phyloP scores from a whole-genome alignment of 2,888 invertebrate genomes.

The Thymelicus acteon region DNA sequence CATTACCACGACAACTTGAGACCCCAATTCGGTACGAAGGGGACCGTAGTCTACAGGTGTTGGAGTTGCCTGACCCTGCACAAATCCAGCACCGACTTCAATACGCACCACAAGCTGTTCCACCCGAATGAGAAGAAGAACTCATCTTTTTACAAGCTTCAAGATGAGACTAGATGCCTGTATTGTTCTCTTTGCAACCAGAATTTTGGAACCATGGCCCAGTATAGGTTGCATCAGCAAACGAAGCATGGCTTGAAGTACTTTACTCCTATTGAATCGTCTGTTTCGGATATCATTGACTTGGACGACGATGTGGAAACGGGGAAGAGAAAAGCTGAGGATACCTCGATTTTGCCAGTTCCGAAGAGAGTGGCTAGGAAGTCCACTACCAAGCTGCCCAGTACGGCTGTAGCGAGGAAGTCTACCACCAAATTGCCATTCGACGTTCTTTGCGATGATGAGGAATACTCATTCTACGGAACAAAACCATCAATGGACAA shows the following conservation, averaged over 20 bases:
- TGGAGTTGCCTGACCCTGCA: constrained; percentile 66
- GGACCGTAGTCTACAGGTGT: constrained; percentile 74
- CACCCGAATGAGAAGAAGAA: constrained; percentile 56
- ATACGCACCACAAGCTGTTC: constrained; percentile 61
- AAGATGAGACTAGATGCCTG: constrained; percentile 48
- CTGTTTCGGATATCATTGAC: constrained; percentile 24
- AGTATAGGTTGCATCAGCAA: constrained; percentile 57
- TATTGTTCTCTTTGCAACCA: constrained; percentile 55
- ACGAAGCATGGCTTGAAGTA: constrained; percentile 45
- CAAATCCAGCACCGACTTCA: constrained; percentile 53
- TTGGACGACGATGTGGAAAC: constrained; percentile 40
- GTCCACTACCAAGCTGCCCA: constrained; percentile 66
- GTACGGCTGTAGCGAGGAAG: constrained; percentile 66
- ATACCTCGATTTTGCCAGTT: constrained; percentile 5
- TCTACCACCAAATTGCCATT: constrained; percentile 78
- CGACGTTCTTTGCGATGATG: constrained; percentile 48
- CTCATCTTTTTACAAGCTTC: constrained; percentile 59
- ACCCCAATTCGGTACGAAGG: constrained; percentile 60
- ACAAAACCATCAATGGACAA: constrained; percentile 63
- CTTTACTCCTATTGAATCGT: constrained; percentile 34
- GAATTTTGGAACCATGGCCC: constrained; percentile 53
- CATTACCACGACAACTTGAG: constrained; percentile 58
- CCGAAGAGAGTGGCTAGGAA: constrained; percentile 59
- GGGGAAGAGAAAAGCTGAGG: constrained; percentile 42
- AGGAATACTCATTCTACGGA: constrained; percentile 80